Evolutionary conservation across 2,797 vertebrate species (phyloP).

Genomic region (Choloepus didactylus): DNA sequence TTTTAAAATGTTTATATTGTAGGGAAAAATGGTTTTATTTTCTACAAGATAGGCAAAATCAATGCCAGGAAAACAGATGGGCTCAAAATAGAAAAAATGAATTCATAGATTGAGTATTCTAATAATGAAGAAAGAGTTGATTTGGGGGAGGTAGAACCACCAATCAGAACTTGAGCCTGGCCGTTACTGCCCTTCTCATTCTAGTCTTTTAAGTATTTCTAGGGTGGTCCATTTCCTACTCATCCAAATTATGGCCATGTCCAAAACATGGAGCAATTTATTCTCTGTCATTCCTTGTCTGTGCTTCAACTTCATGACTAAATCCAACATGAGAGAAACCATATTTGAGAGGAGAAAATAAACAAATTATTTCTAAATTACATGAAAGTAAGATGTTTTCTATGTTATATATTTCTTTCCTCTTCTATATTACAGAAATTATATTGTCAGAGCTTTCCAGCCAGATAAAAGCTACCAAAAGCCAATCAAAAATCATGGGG

Average conservation of each 20-base stretch:
- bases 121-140: not conserved
- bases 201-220: not conserved
- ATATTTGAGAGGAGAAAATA: not conserved
- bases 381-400: not conserved
- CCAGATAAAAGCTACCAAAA: not conserved
- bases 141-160: not conserved
- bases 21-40: not conserved
- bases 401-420: not conserved
- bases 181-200: not conserved
- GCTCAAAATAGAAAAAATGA: not conserved
- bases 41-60: not conserved
- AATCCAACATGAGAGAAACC: not conserved
- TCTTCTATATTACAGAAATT: not conserved
- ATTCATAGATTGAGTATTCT: not conserved
- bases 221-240: not conserved
- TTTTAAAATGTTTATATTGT: not conserved
- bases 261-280: not conserved
- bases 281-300: not conserved
- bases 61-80: not conserved
- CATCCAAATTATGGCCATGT: not conserved
- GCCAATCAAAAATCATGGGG: not conserved
- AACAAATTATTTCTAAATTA: slow-evolving; percentile 16
- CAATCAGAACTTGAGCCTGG: not conserved
- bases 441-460: not conserved
- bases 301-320: not conserved